These are phyloP conservation scores for Sycophila sp. DNA, from an alignment of 1,140 invertebrate genomes.

Conservation along the genomic window DNA sequence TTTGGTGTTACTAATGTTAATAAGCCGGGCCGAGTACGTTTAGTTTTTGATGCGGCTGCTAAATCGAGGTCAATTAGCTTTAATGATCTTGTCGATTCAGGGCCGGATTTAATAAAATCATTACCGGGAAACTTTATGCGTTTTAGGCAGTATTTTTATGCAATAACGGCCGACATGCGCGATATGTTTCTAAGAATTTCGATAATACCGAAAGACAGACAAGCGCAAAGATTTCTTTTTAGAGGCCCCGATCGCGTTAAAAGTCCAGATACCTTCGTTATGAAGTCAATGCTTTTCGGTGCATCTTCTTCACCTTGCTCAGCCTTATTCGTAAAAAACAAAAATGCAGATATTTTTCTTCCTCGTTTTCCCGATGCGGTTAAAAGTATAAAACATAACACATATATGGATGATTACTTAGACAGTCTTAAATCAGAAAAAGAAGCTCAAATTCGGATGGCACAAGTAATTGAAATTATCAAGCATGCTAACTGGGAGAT, in stretches of 20 bases:
- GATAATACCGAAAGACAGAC: neutral
- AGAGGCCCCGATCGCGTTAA: neutral
- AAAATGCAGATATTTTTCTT: neutral
- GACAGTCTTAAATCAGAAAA: neutral
- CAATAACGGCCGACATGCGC: neutral
- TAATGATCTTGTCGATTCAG: neutral
- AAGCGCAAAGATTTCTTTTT: neutral
- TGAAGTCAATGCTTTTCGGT: neutral
- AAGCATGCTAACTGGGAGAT: neutral
- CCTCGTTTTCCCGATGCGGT: neutral
- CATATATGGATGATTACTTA: slow-evolving; percentile 2
- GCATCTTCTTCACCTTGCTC: neutral
- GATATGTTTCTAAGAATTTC: slow-evolving; percentile 4
- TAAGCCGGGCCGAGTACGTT: neutral
- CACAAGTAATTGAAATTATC: neutral
- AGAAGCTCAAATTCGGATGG: neutral
- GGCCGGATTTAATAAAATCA: neutral
- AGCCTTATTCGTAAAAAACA: neutral
- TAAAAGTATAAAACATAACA: neutral
- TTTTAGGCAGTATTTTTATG: neutral
- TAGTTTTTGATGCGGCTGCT: neutral
- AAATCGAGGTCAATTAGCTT: neutral
- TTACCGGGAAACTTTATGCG: neutral
- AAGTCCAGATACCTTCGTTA: neutral
- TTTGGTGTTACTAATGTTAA: neutral